Base-by-base conservation (phyloP, 2,797 vertebrate species). In the Gymnocypris eckloni region DNA sequence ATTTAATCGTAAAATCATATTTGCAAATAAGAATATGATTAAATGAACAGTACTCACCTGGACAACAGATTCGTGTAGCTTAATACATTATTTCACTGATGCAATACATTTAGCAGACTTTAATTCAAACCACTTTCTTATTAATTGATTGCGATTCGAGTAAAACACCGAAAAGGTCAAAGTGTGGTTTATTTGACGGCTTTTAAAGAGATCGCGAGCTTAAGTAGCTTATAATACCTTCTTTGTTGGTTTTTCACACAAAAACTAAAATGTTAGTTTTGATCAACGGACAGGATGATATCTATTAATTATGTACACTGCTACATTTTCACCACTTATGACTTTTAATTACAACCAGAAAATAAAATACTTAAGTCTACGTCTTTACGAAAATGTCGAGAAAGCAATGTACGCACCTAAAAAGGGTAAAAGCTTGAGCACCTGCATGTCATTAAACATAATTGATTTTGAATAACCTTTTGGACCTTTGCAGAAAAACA, bases 361-460 rank as follows among this genome's bases (percentile, higher is more conserved):
- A 41, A 6, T 41, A 41, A 41, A 45, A 45, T 45, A 2, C 9
- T 43, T 10, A 59, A 41, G 6, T 20, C 9, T 11, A 4, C 2
- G 25, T 56, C 10, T 56, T 37, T 13, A 54, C 48, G 13, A 13
- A 22, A 13, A 22, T 2, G 9, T 78, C 22, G 41, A 25, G 39
- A 61, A 61, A 79, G 37, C 54, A 43, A 59, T 56, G 4, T 56
- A 39, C 52, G 11, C 33, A 39, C 33, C 18, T 54, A 7, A 77
- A 39, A 37, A 37, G 9, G 1, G 45, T 28, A 39, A 43, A 59
- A 43, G 33, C 67, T 12, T 8, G n/a, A 37, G 81, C 54, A 83
- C 41, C 39, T 82, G 81, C n/a, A 10, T 37, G 43, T 16, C 41
- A 75, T 83, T 48, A 83, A 75, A 83, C 64, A 48, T n/a, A 48